Evolutionary conservation across 2,888 invertebrate species (phyloP), one percentile per base, ranked within the genome.

Genomic region (Dascillus cervinus): DNA sequence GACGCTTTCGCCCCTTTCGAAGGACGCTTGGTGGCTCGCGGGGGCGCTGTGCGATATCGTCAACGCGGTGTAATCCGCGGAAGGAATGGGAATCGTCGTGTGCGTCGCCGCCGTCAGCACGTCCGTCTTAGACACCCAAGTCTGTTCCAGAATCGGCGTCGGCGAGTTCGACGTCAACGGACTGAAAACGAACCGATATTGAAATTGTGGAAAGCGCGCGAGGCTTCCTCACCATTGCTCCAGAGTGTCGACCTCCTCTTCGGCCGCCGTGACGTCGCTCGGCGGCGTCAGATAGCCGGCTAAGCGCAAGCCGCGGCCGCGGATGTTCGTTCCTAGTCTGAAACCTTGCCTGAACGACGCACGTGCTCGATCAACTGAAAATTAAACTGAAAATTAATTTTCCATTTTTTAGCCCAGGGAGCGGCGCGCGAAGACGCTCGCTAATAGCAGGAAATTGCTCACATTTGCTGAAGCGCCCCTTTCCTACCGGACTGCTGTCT

Each of bases 361-460:
- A 52, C 78, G 67, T 36, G 79, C 79, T 59, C 78, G 70, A 65
- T 77, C 77, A 56, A 75, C 75, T 75, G 56, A 25, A 26, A 12
- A 28, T 15, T 12, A 12, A 17, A 24, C 5, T 8, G 8, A 17
- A 17, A 6, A 6, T 17, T 6, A 17, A 17, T 17, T 17, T 17
- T 4, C 17, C 17, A 17, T 17, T 17, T 8, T 4, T 17, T 8
- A 17, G 4, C 5, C 17, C 5, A 17, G 8, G 8, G 8, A 4
- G 8, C 4, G 17, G 17, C 17, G 17, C 8, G 4, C 8, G 4
- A 17, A 17, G 8, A 4, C 8, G 5, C 8, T 17, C 8, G 4
- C 8, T 17, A 4, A 17, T 17, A 17, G 5, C 17, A 8, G 4
- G 17, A 9, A 26, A n/a, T n/a, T 35, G 62, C 69, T 67, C 65